Conservation (phyloP, 2,888 invertebrate genomes). For the Clusia tigrina region DNA sequence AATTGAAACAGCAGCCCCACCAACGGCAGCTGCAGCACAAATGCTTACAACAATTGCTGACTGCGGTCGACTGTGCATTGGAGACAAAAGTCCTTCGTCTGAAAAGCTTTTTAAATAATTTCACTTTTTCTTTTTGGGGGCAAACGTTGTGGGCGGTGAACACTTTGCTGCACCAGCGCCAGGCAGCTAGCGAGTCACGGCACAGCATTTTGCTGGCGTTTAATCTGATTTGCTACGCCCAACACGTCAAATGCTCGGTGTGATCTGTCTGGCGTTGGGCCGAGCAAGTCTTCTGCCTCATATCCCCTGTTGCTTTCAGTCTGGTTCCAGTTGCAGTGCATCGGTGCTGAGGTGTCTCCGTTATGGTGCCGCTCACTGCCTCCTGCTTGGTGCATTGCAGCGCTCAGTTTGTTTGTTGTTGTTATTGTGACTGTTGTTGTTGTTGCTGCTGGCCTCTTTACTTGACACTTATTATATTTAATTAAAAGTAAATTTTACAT, state of each 20-base stretch:
- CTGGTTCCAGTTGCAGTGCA: conserved; percentile 2
- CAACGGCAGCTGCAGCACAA: not conserved
- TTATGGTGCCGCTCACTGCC: too few species aligned
- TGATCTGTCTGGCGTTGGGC: not conserved
- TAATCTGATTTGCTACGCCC: not conserved
- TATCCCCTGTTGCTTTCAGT: not conserved
- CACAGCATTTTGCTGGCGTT: conserved; percentile 2
- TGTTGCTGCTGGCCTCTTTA: conserved; percentile 20
- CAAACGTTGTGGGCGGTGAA: not conserved
- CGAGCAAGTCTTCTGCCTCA: not conserved
- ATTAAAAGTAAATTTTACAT: conserved; percentile 43
- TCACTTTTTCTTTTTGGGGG: not conserved
- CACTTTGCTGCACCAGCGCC: conserved; percentile 7
- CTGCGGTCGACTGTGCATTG: not conserved
- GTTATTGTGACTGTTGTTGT: conserved; percentile 27
- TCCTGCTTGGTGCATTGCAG: too few species aligned
- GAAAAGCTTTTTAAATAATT: not conserved
- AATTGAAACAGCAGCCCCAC: not conserved
- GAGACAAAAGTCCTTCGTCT: not conserved
- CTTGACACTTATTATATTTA: conserved; percentile 42
- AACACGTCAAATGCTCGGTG: not conserved
- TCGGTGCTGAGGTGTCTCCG: not conserved
- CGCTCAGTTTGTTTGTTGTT: too few species aligned
- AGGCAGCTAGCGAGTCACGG: not conserved
- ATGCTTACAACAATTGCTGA: not conserved